Evolutionary conservation across 2,888 invertebrate genomes (phyloP).

Genomic region (Tenthredo scrophulariae): DNA sequence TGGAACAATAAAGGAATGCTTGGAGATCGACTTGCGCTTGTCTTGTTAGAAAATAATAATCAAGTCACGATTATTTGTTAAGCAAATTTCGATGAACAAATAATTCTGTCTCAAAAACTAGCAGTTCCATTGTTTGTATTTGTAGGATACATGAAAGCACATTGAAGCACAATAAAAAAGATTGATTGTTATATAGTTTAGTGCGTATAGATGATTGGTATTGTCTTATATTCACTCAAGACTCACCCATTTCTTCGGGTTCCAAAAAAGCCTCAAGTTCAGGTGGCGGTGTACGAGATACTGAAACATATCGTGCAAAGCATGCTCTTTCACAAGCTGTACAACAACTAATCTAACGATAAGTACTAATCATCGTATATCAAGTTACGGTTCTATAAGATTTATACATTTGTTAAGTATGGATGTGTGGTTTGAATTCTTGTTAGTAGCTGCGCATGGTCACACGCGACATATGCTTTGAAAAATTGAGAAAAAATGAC

Average conservation of each 20-base stretch:
- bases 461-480: not conserved
- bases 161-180: not conserved
- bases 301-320: slow-evolving; percentile 80
- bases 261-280: slow-evolving; percentile 79
- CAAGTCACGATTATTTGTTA: not conserved
- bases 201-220: not conserved
- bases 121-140: too few species aligned
- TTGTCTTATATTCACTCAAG: not conserved
- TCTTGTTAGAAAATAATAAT: not conserved
- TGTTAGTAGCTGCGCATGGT: not conserved
- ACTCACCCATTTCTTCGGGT: slow-evolving; percentile 76
- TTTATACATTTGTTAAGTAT: slow-evolving; percentile 1
- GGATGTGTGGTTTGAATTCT: not conserved
- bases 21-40: too few species aligned
- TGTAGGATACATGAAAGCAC: not conserved
- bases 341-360: slow-evolving; percentile 55
- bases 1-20: slow-evolving; percentile 64
- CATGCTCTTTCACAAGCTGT: slow-evolving; percentile 76
- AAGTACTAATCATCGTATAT: not conserved
- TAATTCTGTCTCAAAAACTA: too few species aligned
- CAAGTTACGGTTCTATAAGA: not conserved
- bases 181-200: not conserved
- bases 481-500: not conserved
- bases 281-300: slow-evolving; percentile 83
- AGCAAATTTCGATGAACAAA: not conserved